A percentile compares a stretch with the other conserved stretches of the same genome.
Evolutionary conservation across 1,140 invertebrate species (phyloP).

Genomic region (Drosophila tristis): DNA sequence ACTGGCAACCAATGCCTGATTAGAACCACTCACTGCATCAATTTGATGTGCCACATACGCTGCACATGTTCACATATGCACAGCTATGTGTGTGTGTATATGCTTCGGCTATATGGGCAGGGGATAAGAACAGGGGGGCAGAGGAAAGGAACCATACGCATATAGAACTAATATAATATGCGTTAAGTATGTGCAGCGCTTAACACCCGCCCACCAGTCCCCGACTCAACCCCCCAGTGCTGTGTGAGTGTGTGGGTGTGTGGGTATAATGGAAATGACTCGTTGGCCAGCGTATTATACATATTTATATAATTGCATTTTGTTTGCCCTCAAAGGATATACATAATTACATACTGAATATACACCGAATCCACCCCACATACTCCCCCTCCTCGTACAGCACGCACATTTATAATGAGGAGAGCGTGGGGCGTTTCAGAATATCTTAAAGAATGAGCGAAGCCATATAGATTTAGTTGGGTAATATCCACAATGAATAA

Average conservation of each 20-base stretch:
- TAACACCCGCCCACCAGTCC: conserved; percentile 1
- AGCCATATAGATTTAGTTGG: too few species aligned
- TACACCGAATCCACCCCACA: conserved; percentile 1
- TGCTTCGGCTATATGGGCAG: background rate
- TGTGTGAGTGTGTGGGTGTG: conserved; percentile 18
- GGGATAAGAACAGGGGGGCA: background rate
- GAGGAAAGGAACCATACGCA: background rate
- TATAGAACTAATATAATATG: conserved; percentile 53
- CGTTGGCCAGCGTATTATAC: conserved; percentile 34
- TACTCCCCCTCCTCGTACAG: background rate
- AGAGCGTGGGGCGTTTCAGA: conserved; percentile 13
- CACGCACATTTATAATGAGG: conserved; percentile 29
- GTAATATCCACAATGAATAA: too few species aligned
- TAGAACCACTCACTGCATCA: background rate
- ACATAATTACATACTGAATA: conserved; percentile 15
- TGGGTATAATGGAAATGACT: conserved; percentile 29
- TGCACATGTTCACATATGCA: conserved; percentile 4
- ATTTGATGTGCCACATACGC: background rate
- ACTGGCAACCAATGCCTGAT: background rate
- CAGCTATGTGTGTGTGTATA: background rate
- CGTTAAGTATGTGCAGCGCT: conserved; percentile 50
- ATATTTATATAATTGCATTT: conserved; percentile 64
- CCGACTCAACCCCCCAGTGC: background rate
- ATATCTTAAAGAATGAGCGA: too few species aligned
- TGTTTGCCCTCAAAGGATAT: conserved; percentile 47